phyloP scores from a whole-genome alignment of 2,888 invertebrate species.

The Augochlorella aurata region DNA sequence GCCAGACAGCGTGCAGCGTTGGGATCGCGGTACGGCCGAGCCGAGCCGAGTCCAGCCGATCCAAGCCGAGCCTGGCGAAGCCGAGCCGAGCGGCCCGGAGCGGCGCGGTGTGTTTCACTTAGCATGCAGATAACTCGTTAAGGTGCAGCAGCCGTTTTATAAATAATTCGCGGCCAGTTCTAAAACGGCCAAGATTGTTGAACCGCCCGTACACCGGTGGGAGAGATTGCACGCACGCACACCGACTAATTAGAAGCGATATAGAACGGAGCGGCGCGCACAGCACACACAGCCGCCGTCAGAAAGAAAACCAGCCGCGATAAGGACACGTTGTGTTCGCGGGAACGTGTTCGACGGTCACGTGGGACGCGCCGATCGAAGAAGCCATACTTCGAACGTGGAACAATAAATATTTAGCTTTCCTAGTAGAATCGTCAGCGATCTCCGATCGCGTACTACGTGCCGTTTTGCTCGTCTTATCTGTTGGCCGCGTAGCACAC shows the following conservation, averaged over 20 bases:
- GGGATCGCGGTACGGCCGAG: background rate
- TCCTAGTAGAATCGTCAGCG: conserved; percentile 9
- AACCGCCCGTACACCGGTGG: conserved; percentile 13
- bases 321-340: conserved; percentile 22
- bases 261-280: conserved; percentile 30
- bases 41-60: background rate
- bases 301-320: conserved; percentile 30
- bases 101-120: conserved; percentile 8
- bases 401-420: conserved; percentile 17
- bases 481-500: background rate
- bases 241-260: conserved; percentile 33
- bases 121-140: conserved; percentile 35
- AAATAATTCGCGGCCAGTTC: conserved; percentile 47
- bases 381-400: background rate
- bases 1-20: background rate
- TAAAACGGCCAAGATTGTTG: conserved; percentile 48
- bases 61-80: too few species aligned
- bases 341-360: conserved; percentile 12
- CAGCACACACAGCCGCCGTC: background rate
- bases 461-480: background rate
- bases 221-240: conserved; percentile 34
- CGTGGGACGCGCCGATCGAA: conserved; percentile 11
- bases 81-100: background rate
- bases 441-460: background rate
- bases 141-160: conserved; percentile 39